Base-by-base conservation (phyloP, 2,113 vertebrate genomes). In the Oncorhynchus nerka region DNA sequence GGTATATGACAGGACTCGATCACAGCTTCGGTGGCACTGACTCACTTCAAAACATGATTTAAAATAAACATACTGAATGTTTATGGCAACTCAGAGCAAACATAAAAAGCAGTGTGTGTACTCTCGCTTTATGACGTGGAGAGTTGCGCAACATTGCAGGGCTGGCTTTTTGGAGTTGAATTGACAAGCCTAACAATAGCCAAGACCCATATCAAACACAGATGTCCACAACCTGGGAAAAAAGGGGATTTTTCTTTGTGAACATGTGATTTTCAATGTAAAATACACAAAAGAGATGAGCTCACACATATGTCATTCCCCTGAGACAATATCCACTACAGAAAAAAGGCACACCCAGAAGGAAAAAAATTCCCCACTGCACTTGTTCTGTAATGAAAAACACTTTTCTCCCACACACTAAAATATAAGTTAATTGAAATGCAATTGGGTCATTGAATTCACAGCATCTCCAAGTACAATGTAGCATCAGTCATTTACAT, bases 271-370 rank as follows among this genome's bases (percentile, higher is more conserved):
- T 86, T 90, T 89, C 71, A 5, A 70, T 59, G 73, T 80, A 84
- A 81, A 89, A 81, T 62, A 77, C 89, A 81, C 90, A 32, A 86
- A 87, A 90, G 81, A 92, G 93, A 34, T 34, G 32, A 34, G 5
- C 32, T 34, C 32, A 34, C 5, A 34, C 32, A 34, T 6, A 34
- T 34, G 5, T 34, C 32, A 34, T 34, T 34, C 32, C 32, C 5
- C 32, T 34, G 32, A 34, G 32, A 5, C 32, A 34, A 34, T 34
- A 34, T 34, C 32, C 5, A 34, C 84, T 79, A 87, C 65, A 85
- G 87, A 83, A 82, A 85, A 83, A 82, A 81, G 92, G 84, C 93
- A 94, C 93, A 91, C 93, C 93, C 93, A 88, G 76, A 82, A 81
- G 78, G 84, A 80, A 68, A 85, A 66, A 78, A 84, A 86, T 0